Evolutionary conservation across 2,113 vertebrate genomes (phyloP), one percentile per base, ranked within the genome.

Genomic region (Alosa alosa): DNA sequence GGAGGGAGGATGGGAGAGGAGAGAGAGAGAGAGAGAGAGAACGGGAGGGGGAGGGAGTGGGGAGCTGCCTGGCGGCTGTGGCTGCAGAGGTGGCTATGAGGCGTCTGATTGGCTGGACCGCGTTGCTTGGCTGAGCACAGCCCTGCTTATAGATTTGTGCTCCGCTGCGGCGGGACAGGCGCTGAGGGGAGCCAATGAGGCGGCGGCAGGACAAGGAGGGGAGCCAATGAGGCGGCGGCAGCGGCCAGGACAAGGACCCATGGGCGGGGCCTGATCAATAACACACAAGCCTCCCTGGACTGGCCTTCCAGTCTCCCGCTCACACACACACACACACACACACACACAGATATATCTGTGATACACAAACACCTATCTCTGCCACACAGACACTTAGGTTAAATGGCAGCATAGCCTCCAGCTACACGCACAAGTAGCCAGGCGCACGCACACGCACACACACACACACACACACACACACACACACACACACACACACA

Each of bases 41-140:
- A 10, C 25, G 20, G 15, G 60, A 75, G 44, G 0, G n/a, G 41
- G 57, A 57, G 55, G 7, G 9, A 52, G 45, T 10, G 15, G 7
- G 20, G 6, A 60, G 18, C 31, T 68, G 39, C 7, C 22, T 84
- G 31, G 55, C n/a, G 41, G 44, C 22, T 46, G 55, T 64, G 55
- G 55, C 64, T 72, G 64, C 64, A 72, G 64, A 68, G 17, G 60
- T 31, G 83, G 25, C 20, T 95, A 93, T 92, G 93, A 93, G 93
- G 93, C 93, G 88, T 95, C 95, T 95, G 93, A 95, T 95, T 95
- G 94, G 93, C 94, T 94, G 93, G 93, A 93, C 93, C 92, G 93
- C 93, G 93, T 93, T 93, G 95, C 94, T 93, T 91, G 93, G 95
- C 92, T 93, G 94, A 95, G 95, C 94, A 93, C 92, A 94, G 95